Conservation (phyloP, 2,888 invertebrate genomes). For the Lepetodrilus schrolli region DNA sequence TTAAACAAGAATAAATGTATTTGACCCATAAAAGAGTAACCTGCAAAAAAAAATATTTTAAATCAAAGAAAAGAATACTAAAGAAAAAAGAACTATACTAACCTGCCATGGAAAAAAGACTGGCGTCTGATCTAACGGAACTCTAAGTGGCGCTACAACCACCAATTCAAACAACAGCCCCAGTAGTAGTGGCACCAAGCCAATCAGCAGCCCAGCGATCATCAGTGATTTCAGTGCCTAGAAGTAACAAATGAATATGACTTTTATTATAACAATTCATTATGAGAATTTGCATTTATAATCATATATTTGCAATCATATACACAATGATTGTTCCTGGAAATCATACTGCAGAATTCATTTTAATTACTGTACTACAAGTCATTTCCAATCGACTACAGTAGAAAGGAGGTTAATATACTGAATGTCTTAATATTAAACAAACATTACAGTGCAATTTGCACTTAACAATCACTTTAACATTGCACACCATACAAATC, state of each 20-base stretch:
- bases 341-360: not conserved
- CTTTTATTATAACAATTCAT: no score
- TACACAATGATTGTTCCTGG: not conserved
- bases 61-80: no score
- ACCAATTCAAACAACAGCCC: slow-evolving; percentile 93
- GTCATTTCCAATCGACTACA: no score
- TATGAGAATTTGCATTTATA: not conserved
- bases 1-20: no score
- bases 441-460: no score
- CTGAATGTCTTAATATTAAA: no score
- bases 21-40: no score
- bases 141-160: slow-evolving; percentile 90
- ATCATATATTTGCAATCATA: not conserved
- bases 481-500: not conserved
- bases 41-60: no score
- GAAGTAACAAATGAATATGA: not conserved
- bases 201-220: slow-evolving; percentile 83
- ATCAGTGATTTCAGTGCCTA: slow-evolving; percentile 84
- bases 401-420: no score
- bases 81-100: no score
- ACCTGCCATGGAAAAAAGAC: slow-evolving; percentile 79
- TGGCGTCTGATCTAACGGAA: slow-evolving; percentile 92
- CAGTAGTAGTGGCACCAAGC: slow-evolving; percentile 90
- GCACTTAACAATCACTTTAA: no score
- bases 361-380: no score